A percentile compares a stretch with the other conserved stretches of the same genome.
These are phyloP conservation scores for Anisognathus igniventris DNA, from an alignment of 2,797 vertebrate genomes.

Conservation along the genomic window DNA sequence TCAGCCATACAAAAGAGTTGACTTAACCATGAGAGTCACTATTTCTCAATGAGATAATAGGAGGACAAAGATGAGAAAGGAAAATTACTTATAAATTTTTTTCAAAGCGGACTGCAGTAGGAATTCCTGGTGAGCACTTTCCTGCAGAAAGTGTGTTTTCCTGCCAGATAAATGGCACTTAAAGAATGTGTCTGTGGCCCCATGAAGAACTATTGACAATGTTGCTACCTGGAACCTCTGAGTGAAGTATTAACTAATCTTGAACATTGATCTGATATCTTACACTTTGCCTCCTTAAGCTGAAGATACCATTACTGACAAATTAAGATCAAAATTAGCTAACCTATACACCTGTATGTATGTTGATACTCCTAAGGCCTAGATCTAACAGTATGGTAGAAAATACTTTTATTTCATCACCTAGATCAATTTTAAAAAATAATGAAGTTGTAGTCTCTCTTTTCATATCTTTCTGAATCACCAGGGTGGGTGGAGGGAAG, in stretches of 20 bases:
- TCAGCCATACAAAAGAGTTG: fast-evolving
- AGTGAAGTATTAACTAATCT: background rate
- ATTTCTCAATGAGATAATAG: background rate
- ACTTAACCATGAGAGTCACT: background rate
- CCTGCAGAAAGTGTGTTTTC: background rate
- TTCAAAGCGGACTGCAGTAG: background rate
- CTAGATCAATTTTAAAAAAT: background rate
- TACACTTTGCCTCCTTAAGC: background rate
- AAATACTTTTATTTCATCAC: background rate
- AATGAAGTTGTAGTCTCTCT: background rate
- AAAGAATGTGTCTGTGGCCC: background rate
- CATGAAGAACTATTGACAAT: background rate
- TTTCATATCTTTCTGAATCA: background rate
- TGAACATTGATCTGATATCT: background rate
- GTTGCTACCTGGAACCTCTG: background rate
- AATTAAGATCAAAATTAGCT: background rate
- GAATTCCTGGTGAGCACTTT: background rate
- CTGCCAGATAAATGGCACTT: background rate
- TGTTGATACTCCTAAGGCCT: background rate
- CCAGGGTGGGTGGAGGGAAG: background rate
- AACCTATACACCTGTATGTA: background rate
- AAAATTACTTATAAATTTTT: background rate
- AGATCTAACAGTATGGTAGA: background rate
- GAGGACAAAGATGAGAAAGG: background rate
- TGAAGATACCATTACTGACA: background rate